Base-by-base conservation (phyloP, 1,140 invertebrate species). In the Heliconius nattereri region DNA sequence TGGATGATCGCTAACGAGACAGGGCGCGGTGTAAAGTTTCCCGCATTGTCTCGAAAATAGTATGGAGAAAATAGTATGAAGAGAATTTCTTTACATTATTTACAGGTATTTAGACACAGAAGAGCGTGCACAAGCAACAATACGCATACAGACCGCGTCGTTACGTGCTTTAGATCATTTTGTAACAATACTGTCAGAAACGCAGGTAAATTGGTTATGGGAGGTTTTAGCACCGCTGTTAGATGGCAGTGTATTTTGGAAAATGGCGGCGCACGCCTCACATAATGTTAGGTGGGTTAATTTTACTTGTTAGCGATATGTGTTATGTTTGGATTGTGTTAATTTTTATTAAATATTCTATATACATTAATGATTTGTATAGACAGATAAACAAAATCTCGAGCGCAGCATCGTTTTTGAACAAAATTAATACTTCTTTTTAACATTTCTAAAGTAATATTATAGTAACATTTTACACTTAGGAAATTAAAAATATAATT, bases 171-270 rank as follows among this genome's bases (percentile, higher is more conserved):
- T 91, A 76, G 76, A 82, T 26, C 75, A 73, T 45, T 37, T 90
- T 19, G 35, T 80, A 19, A 35, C n/a, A 40, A 79, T 73, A n/a
- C 80, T 90, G 73, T 82, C 86, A 0, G 20, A 71, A 7, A 73
- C 81, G 6, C 87, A 85, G 45, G 73, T 82, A 49, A 85, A 78
- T 26, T 91, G 89, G 89, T 84, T 91, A 76, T 85, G 85, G 84
- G 82, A 26, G 0, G 29, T 66, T 71, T 76, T 91, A 45, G 52
- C 52, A 26, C 81, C 84, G 52, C 78, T 89, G 52, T 79, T 92
- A 35, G 71, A 52, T 0, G 71, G 73, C 26, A 16, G 11, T 52
- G 11, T 71, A 60, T 91, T 85, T 83, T 93, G 91, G 91, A 81
- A 81, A 72, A 72, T 87, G 6, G 73, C 84, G 1, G 45, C 74